These are phyloP conservation scores for Gracilinanus agilis DNA, from an alignment of 2,113 vertebrate genomes.

Conservation along the genomic window DNA sequence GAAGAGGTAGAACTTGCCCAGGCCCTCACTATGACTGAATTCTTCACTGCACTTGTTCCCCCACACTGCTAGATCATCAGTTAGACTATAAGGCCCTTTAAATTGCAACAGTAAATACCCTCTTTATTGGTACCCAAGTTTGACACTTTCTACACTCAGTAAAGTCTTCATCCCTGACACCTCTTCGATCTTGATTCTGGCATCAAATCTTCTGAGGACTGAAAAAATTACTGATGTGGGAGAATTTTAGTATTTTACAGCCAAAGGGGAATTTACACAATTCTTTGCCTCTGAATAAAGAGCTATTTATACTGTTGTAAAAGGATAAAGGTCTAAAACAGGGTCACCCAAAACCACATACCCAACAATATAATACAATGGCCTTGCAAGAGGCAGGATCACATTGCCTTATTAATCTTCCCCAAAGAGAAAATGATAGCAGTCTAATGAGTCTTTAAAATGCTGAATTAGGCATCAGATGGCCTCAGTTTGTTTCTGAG, in stretches of 20 bases:
- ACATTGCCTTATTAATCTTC: neutral
- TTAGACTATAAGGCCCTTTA: neutral
- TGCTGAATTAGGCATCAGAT: neutral
- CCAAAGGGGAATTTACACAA: neutral
- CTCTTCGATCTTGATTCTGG: conserved; percentile 73
- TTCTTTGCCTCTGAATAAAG: conserved; percentile 25
- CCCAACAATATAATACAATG: neutral
- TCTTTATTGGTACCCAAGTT: conserved; percentile 65
- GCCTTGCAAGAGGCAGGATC: neutral
- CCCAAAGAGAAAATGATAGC: neutral
- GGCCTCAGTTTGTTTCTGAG: neutral
- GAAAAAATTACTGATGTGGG: conserved; percentile 55
- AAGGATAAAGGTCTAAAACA: neutral
- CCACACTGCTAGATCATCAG: neutral
- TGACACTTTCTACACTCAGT: conserved; percentile 35
- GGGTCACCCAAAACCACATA: neutral
- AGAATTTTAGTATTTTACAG: conserved; percentile 66
- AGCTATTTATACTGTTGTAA: neutral
- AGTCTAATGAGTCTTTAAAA: neutral
- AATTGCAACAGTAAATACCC: conserved; percentile 5
- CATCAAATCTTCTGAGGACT: conserved; percentile 57
- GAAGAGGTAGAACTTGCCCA: conserved; percentile 24
- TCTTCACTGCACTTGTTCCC: conserved; percentile 38
- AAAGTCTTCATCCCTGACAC: conserved; percentile 65
- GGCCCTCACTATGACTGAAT: neutral